Percentiles rank a stretch among this genome's conserved stretches.
Conservation (phyloP, 2,113 vertebrate genomes). For the Galbula dea region DNA sequence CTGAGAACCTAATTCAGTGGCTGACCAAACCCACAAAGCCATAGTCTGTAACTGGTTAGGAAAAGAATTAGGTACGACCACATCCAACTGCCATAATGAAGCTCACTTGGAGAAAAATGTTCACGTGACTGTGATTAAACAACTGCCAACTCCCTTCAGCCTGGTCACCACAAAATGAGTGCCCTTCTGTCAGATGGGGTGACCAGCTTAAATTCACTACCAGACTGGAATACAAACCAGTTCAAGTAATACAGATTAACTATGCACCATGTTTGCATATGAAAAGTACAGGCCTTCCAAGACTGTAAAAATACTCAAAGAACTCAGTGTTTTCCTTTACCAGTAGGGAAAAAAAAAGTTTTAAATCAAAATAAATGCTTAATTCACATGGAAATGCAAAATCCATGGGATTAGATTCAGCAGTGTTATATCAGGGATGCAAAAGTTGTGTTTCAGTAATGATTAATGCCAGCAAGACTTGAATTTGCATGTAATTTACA, state of each 20-base stretch:
- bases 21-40: background rate
- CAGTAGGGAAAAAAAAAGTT: background rate
- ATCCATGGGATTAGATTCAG: constrained; percentile 38
- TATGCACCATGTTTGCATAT: fast-evolving
- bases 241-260: background rate
- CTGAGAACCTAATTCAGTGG: background rate
- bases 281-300: background rate
- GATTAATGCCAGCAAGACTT: constrained; percentile 70
- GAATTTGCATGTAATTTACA: constrained; percentile 78
- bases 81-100: background rate
- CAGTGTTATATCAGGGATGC: constrained; percentile 49
- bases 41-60: background rate
- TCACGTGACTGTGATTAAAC: background rate
- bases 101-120: background rate
- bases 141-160: background rate
- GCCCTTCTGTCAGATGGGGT: background rate
- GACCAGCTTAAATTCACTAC: background rate
- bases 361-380: constrained; percentile 57
- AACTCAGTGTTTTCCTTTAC: background rate
- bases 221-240: background rate
- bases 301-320: background rate
- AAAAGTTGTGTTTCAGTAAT: constrained; percentile 67
- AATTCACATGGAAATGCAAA: constrained; percentile 55
- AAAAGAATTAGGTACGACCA: background rate
- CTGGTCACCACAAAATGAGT: background rate